Evolutionary conservation across 2,113 vertebrate genomes (phyloP).

Genomic region (Vanacampus margaritifer): DNA sequence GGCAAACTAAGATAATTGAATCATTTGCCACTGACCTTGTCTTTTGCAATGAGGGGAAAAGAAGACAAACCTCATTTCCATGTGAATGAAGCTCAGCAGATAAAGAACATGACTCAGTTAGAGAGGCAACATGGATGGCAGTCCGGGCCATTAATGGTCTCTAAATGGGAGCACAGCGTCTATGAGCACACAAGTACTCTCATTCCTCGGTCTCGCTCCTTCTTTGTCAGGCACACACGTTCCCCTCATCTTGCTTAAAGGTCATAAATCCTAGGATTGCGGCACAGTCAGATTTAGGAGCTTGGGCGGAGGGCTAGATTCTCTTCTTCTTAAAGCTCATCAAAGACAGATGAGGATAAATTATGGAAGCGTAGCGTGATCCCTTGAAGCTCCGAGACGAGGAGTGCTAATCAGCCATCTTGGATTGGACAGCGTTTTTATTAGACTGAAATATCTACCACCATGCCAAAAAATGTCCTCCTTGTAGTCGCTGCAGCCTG

Average conservation of each 20-base stretch:
- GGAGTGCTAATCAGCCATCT: constrained; percentile 54
- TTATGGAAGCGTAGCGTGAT: constrained; percentile 41
- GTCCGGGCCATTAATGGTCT: constrained; percentile 41
- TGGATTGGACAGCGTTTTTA: constrained; percentile 35
- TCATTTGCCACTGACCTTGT: constrained; percentile 56
- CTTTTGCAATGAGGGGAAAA: constrained; percentile 51
- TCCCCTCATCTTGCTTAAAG: constrained; percentile 35
- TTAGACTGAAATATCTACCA: constrained; percentile 44
- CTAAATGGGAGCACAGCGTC: constrained; percentile 44
- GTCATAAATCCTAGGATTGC: constrained; percentile 54
- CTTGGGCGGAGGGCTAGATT: constrained; percentile 30
- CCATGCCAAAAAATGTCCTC: constrained; percentile 9
- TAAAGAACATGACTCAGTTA: constrained; percentile 55
- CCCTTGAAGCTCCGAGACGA: constrained; percentile 60
- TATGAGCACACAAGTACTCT: constrained; percentile 20
- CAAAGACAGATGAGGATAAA: constrained; percentile 60
- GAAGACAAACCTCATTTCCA: constrained; percentile 57
- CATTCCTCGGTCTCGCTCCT: constrained; percentile 20
- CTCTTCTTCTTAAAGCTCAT: constrained; percentile 61
- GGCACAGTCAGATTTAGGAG: constrained; percentile 38
- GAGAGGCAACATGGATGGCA: constrained; percentile 24
- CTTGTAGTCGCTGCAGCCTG: constrained; percentile 14
- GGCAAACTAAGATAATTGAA: constrained; percentile 51
- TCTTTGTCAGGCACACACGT: constrained; percentile 21
- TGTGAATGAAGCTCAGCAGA: constrained; percentile 50